These are phyloP conservation scores for Luperina nickerlii DNA, from an alignment of 2,888 invertebrate genomes.

Conservation along the genomic window DNA sequence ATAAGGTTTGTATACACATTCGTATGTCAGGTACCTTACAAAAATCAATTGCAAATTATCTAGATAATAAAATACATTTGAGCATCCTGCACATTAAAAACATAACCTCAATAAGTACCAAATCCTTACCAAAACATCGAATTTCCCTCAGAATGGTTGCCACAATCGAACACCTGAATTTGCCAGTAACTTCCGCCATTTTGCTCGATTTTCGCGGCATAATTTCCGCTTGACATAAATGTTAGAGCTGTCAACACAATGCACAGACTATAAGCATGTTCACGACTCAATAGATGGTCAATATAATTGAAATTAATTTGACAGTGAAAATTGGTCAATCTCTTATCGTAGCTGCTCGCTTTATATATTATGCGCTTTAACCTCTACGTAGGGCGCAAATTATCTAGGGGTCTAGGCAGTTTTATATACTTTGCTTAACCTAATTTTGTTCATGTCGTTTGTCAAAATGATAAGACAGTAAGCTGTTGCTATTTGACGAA, in stretches of 20 bases:
- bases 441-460: constrained; percentile 13
- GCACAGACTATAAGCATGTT: constrained; percentile 61
- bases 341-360: constrained; percentile 70
- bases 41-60: background rate
- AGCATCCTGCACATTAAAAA: background rate
- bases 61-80: background rate
- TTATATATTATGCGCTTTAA: constrained; percentile 60
- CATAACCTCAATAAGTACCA: background rate
- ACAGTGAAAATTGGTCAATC: constrained; percentile 80
- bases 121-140: constrained; percentile 10
- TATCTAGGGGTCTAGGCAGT: constrained; percentile 54
- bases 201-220: constrained; percentile 39
- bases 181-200: constrained; percentile 49
- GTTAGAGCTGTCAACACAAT: constrained; percentile 55
- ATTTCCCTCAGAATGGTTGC: constrained; percentile 19
- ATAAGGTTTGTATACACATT: background rate
- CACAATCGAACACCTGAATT: constrained; percentile 43
- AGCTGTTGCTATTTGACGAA: background rate
- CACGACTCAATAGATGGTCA: constrained; percentile 59
- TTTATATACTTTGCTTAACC: background rate
- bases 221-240: constrained; percentile 54
- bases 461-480: background rate
- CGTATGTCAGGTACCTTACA: background rate
- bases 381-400: constrained; percentile 62
- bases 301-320: constrained; percentile 76